phyloP scores from a whole-genome alignment of 2,797 vertebrate genomes.

The Sebastes trivittatus region DNA sequence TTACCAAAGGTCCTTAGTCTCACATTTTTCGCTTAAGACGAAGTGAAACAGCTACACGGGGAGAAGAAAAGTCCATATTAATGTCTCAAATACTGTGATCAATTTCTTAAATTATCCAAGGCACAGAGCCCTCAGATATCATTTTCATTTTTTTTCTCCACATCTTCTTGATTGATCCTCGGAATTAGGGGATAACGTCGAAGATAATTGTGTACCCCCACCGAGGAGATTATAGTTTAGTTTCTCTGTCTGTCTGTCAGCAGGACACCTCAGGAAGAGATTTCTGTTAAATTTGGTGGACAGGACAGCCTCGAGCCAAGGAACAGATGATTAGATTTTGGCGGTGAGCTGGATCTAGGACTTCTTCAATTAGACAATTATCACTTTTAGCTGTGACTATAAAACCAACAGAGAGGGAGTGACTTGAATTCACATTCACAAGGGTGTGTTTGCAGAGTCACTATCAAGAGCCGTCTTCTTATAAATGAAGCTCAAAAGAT shows the following conservation, averaged over 20 bases:
- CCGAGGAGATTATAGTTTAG: slow-evolving; percentile 23
- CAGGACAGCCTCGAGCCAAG: slow-evolving; percentile 23
- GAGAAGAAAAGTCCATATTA: slow-evolving; percentile 34
- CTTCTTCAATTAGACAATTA: slow-evolving; percentile 43
- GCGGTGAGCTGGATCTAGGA: slow-evolving; percentile 30
- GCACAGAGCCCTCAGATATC: slow-evolving; percentile 23
- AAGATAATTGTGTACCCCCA: slow-evolving; percentile 29
- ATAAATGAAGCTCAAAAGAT: background rate
- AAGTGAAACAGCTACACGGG: slow-evolving; percentile 21
- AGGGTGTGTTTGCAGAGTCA: slow-evolving; percentile 18
- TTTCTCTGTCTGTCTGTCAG: slow-evolving; percentile 40
- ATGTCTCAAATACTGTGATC: slow-evolving; percentile 38
- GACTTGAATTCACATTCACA: background rate
- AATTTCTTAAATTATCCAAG: slow-evolving; percentile 51
- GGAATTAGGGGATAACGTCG: slow-evolving; percentile 14
- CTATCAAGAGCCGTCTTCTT: background rate
- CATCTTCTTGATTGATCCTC: slow-evolving; percentile 34
- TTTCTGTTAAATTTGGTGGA: slow-evolving; percentile 25
- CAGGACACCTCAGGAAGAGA: slow-evolving; percentile 17
- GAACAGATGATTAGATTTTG: slow-evolving; percentile 43
- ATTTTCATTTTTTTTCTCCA: slow-evolving; percentile 7
- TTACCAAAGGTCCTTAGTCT: slow-evolving; percentile 20
- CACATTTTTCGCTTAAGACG: slow-evolving; percentile 36
- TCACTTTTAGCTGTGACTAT: slow-evolving; percentile 33
- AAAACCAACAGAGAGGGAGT: slow-evolving; percentile 21